Base-by-base conservation (phyloP, 1,140 invertebrate species). In the Pararge aegeria region DNA sequence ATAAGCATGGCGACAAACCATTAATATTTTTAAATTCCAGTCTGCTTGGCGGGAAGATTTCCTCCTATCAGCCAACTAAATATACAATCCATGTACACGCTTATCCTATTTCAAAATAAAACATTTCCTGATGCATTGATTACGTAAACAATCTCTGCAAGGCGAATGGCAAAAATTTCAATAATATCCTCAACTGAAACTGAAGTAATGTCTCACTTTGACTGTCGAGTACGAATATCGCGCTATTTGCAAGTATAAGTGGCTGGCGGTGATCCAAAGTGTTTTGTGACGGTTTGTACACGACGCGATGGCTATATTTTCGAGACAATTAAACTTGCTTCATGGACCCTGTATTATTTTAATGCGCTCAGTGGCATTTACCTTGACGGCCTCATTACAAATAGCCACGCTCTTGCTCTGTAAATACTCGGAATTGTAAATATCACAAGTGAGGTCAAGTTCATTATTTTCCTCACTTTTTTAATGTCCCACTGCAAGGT, bases 291-390 rank as follows among this genome's bases (percentile, higher is more conserved):
- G 16, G 12, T 51, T 30, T 51, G 29, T 10, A 16, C 15, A 20
- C 29, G 27, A 52, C 27, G 29, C 50, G 49, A 37, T 15, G 50
- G 29, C 30, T 37, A 52, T 52, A 52, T 52, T 52, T 52, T 52
- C 29, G n/a, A 52, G 50, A 52, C 50, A 52, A 52, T 52, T 52
- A 52, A 52, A 52, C 50, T 37, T 19, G 50, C 16, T 21, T 46
- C 44, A 46, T 12, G 27, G 29, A 15, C 27, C 27, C 21, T 52
- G 29, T 52, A 19, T 34, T 37, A n/a, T 20, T 37, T 34, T 50
- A 29, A 29, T 50, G 48, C 13, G 27, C 48, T 10, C 16, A 16
- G 38, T 42, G 38, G 15, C 48, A 16, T 29, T 50, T 50, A 50
- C 48, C 48, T 50, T 50, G 48, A 50, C 21, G 38, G 13, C 38